Conservation (phyloP, 1,140 invertebrate genomes). For the Microvelia longipes region DNA sequence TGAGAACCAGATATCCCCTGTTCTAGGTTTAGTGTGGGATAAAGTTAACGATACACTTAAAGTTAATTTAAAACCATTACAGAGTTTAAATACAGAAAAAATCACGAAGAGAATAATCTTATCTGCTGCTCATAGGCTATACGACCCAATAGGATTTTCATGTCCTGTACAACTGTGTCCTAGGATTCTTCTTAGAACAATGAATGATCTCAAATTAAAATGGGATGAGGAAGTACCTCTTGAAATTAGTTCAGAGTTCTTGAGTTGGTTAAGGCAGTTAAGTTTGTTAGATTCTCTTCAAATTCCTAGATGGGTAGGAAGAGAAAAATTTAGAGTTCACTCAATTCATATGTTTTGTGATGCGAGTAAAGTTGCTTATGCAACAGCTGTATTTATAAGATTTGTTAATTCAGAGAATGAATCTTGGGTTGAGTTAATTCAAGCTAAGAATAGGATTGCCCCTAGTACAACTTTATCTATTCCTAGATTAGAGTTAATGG, state of each 20-base stretch:
- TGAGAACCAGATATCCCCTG: neutral
- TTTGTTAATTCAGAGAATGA: conserved; percentile 16
- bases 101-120: neutral
- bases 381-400: conserved; percentile 21
- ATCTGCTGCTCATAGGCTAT: neutral
- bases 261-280: neutral
- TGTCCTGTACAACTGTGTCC: neutral
- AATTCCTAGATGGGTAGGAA: neutral
- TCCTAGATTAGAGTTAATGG: conserved; percentile 30
- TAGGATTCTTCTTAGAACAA: neutral
- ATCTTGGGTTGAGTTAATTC: conserved; percentile 24
- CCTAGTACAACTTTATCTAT: conserved; percentile 27
- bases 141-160: neutral
- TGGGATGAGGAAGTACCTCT: neutral
- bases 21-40: neutral
- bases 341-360: conserved; percentile 19
- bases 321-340: neutral
- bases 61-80: neutral
- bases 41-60: neutral
- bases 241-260: neutral
- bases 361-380: conserved; percentile 24
- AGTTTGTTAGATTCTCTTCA: neutral
- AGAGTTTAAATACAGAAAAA: neutral
- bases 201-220: neutral
- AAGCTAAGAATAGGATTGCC: conserved; percentile 26